Evolutionary conservation across 2,113 vertebrate species (phyloP), one percentile per base, ranked within the genome.

Genomic region (Penelope pileata): DNA sequence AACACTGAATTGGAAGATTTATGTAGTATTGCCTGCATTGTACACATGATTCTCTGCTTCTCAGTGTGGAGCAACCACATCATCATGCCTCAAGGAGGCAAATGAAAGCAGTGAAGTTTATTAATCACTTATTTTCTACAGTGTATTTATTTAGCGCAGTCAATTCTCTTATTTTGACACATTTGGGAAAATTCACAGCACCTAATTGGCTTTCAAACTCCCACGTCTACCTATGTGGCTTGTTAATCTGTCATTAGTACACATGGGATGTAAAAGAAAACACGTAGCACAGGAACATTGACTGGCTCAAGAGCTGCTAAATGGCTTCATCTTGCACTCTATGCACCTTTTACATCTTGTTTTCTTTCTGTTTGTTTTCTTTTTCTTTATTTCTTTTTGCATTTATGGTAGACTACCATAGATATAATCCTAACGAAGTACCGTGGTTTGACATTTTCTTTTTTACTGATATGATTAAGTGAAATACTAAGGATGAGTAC

Each of bases 141-240:
- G 64, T 91, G 48, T 58, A 86, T 80, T 96, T 96, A 94, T 94
- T 97, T 96, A 97, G 90, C 90, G 89, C 40, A 97, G 87, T 34
- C 73, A 86, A 80, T 95, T 96, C 69, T 94, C 89, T 95, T 97
- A 95, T 97, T 97, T 97, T 97, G 96, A 97, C 93, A 97, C 19
- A 0, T 97, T 93, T 93, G 59, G 70, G 80, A 90, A 97, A 94
- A 96, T 92, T 89, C 88, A 47, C 91, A 94, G 88, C 53, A 6
- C 95, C 42, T 95, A 96, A 96, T 84, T 97, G 90, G 86, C 89
- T 96, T 97, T 96, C 90, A 79, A 74, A 96, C 86, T 97, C 95
- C 88, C 94, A 94, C 94, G 96, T 96, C 81, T 58, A 91, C 91
- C 97, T 97, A 64, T 90, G 92, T 74, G 72, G 48, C 83, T 89